Evolutionary conservation across 2,113 vertebrate genomes (phyloP), one percentile per base, ranked within the genome.

Genomic region (Nestor notabilis): DNA sequence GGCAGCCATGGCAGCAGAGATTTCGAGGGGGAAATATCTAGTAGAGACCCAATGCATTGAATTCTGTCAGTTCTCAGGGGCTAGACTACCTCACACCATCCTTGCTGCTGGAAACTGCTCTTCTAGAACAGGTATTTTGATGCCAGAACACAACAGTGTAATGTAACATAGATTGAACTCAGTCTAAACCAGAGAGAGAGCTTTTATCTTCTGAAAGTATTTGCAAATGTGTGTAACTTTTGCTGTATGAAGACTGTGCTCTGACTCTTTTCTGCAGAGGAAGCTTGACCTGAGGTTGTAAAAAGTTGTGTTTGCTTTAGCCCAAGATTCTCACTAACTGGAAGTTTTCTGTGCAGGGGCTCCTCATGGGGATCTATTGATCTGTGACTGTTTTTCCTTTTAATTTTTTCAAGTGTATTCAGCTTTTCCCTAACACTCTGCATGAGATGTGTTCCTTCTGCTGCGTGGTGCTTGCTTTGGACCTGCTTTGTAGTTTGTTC

Each of bases 361-460:
- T 96, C 71, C 89, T 95, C 69, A 64, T 92, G 97, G 90, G 93
- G 92, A 89, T 65, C 89, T 96, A 90, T 97, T 92, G 94, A 97
- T 96, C 96, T 96, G 83, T 93, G 91, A 93, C 96, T 95, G 49
- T 94, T 97, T 95, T 93, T 90, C 85, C 96, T 94, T 90, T 94
- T 78, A 89, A 95, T 97, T 96, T 76, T 94, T 96, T 95, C 86
- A 85, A 97, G 69, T 64, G 33, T 90, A 93, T 97, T 91, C 74
- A 93, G 87, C 88, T 96, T 91, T 95, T 97, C 63, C 91, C 95
- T 97, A 94, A 95, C 93, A 91, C 93, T 97, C 97, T 90, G 97
- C 98, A 97, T 97, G 97, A 97, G 95, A 96, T 89, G 87, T 96
- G 80, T 92, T 65, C 95, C 95, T 83, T 94, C 61, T 87, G 76